phyloP scores from a whole-genome alignment of 2,113 vertebrate genomes.

The Caretta caretta region DNA sequence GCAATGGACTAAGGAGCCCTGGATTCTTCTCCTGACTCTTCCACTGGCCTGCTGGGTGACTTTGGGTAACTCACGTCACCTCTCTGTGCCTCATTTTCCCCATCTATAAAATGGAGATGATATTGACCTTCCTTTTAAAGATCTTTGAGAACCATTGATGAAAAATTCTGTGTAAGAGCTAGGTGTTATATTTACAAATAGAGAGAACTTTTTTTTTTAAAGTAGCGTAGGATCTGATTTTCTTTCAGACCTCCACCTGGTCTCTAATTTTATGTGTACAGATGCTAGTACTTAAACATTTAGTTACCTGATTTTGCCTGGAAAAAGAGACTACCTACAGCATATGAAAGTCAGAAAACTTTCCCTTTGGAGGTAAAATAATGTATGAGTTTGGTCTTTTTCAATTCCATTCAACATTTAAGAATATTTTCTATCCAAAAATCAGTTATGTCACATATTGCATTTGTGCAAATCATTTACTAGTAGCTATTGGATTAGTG shows the following conservation, averaged over 20 bases:
- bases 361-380: background rate
- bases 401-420: background rate
- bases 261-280: background rate
- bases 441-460: background rate
- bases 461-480: background rate
- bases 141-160: background rate
- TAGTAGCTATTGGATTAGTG: background rate
- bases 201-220: background rate
- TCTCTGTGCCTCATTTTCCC: background rate
- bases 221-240: background rate
- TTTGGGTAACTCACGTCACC: background rate
- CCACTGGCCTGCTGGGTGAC: background rate
- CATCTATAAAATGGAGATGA: background rate
- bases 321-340: background rate
- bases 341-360: background rate
- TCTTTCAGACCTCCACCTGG: background rate
- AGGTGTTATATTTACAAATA: background rate
- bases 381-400: background rate
- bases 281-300: background rate
- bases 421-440: background rate
- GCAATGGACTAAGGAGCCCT: background rate
- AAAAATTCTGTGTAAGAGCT: background rate
- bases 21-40: background rate
- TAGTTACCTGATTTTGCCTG: background rate
- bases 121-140: background rate